Evolutionary conservation across 2,113 vertebrate genomes (phyloP).

Genomic region (Anarrhichthys ocellatus): DNA sequence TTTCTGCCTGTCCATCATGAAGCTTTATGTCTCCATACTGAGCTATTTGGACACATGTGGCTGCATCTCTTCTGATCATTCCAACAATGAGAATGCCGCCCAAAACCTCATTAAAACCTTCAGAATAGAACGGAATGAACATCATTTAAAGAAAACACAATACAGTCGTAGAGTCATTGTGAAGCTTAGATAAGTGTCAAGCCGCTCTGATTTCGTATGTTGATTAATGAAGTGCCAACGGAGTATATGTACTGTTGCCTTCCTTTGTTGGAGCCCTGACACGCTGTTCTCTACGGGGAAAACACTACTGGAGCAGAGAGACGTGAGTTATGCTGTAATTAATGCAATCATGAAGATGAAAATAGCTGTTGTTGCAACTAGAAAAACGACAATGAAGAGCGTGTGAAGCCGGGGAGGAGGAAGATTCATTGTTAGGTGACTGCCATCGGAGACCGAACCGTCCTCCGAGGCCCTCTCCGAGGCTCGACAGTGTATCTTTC

Average conservation of each 20-base stretch:
- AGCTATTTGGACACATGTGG: constrained; percentile 41
- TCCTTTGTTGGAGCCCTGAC: constrained; percentile 71
- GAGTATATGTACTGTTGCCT: constrained; percentile 68
- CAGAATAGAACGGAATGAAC: constrained; percentile 25
- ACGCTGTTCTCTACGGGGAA: constrained; percentile 74
- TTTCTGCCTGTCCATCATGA: constrained; percentile 52
- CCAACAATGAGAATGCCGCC: constrained; percentile 47
- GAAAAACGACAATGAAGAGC: constrained; percentile 57
- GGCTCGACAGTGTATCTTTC: constrained; percentile 40
- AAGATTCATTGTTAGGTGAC: constrained; percentile 63
- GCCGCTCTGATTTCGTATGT: constrained; percentile 66
- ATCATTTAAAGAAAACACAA: constrained; percentile 49
- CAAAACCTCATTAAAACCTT: constrained; percentile 59
- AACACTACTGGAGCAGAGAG: constrained; percentile 67
- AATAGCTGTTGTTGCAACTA: constrained; percentile 77
- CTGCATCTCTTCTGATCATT: constrained; percentile 43
- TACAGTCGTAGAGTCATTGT: constrained; percentile 20
- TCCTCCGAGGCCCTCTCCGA: constrained; percentile 42
- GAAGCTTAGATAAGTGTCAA: constrained; percentile 57
- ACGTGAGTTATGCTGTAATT: constrained; percentile 77
- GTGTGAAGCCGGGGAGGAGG: constrained; percentile 36
- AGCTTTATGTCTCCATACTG: constrained; percentile 33
- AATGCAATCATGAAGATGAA: constrained; percentile 81
- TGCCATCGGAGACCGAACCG: constrained; percentile 19
- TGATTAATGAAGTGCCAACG: constrained; percentile 81